Conservation (phyloP, 53 echinoderm and acorn worm genomes). For the Patiria pectinifera region DNA sequence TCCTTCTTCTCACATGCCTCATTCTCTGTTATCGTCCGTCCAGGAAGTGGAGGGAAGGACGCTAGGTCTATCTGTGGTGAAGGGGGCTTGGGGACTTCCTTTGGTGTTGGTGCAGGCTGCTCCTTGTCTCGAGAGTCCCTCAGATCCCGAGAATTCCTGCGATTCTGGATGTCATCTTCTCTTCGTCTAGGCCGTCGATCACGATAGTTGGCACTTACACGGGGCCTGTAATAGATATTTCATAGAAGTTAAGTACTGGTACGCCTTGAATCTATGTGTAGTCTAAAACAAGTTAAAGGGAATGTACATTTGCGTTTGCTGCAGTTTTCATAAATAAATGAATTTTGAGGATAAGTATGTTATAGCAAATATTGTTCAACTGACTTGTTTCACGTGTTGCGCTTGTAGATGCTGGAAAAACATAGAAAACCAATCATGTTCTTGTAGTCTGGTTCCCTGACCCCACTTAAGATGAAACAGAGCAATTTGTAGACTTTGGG, state of each 20-base stretch:
- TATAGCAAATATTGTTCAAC: too few relatives aligned
- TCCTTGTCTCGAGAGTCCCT: slow-evolving; percentile 44
- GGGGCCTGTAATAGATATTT: slow-evolving; percentile 12
- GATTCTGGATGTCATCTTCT: slow-evolving; percentile 54
- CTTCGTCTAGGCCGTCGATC: slow-evolving; percentile 36
- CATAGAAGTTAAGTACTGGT: not conserved
- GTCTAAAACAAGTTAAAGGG: too few relatives aligned
- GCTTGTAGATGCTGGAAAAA: too few relatives aligned
- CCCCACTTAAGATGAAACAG: too few relatives aligned
- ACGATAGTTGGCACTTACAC: slow-evolving; percentile 11
- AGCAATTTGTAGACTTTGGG: too few relatives aligned
- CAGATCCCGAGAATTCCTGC: slow-evolving; percentile 63
- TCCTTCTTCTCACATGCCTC: slow-evolving; percentile 70
- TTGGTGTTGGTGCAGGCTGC: slow-evolving; percentile 41
- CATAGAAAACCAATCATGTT: too few relatives aligned
- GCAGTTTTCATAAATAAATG: too few relatives aligned
- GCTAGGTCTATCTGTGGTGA: slow-evolving; percentile 91
- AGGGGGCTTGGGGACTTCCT: slow-evolving; percentile 70
- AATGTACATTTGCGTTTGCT: not conserved
- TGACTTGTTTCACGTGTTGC: too few relatives aligned
- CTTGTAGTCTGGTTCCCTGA: too few relatives aligned
- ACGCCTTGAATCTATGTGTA: too few relatives aligned
- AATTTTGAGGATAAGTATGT: too few relatives aligned
- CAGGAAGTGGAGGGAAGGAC: slow-evolving; percentile 94
- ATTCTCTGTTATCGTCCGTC: slow-evolving; percentile 70